These are phyloP conservation scores for Pangasius mekongensis DNA, from an alignment of 2,797 vertebrate species.

Conservation along the genomic window DNA sequence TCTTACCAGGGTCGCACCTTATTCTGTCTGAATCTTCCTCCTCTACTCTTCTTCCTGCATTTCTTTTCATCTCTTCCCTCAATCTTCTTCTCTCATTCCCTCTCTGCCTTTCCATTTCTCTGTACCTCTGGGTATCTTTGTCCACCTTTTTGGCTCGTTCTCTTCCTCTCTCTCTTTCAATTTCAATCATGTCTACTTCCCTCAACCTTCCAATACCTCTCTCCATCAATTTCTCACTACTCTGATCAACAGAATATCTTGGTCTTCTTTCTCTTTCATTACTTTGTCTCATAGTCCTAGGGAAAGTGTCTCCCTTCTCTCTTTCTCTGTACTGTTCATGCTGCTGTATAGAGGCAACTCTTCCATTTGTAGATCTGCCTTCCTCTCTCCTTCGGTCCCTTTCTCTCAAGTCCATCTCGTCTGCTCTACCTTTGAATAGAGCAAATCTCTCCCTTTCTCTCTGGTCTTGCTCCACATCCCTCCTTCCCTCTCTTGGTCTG, in stretches of 20 bases:
- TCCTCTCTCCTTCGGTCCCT: slow-evolving; percentile 59
- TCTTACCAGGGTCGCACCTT: slow-evolving; percentile 53
- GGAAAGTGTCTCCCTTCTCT: slow-evolving; percentile 74
- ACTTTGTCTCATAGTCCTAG: slow-evolving; percentile 62
- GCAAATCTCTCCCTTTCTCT: slow-evolving; percentile 57
- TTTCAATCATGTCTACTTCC: slow-evolving; percentile 52
- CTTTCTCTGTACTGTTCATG: slow-evolving; percentile 52
- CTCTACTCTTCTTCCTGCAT: slow-evolving; percentile 47
- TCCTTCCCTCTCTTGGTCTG: slow-evolving; percentile 58
- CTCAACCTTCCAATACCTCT: slow-evolving; percentile 44
- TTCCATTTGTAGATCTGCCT: slow-evolving; percentile 60
- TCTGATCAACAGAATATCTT: slow-evolving; percentile 4
- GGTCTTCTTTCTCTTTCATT: slow-evolving; percentile 49
- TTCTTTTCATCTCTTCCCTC: slow-evolving; percentile 54
- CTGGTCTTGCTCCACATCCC: slow-evolving; percentile 58
- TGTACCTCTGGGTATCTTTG: slow-evolving; percentile 57
- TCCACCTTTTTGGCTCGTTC: slow-evolving; percentile 42
- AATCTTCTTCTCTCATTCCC: slow-evolving; percentile 61
- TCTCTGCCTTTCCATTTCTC: slow-evolving; percentile 55
- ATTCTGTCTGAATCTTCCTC: slow-evolving; percentile 58
- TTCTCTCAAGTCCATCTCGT: slow-evolving; percentile 63
- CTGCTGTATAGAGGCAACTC: slow-evolving; percentile 51
- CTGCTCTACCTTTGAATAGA: slow-evolving; percentile 56
- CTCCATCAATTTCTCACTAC: slow-evolving; percentile 48
- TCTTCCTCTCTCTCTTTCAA: slow-evolving; percentile 53